These are phyloP conservation scores for Sicus ferrugineus DNA, from an alignment of 2,888 invertebrate species.

Conservation along the genomic window DNA sequence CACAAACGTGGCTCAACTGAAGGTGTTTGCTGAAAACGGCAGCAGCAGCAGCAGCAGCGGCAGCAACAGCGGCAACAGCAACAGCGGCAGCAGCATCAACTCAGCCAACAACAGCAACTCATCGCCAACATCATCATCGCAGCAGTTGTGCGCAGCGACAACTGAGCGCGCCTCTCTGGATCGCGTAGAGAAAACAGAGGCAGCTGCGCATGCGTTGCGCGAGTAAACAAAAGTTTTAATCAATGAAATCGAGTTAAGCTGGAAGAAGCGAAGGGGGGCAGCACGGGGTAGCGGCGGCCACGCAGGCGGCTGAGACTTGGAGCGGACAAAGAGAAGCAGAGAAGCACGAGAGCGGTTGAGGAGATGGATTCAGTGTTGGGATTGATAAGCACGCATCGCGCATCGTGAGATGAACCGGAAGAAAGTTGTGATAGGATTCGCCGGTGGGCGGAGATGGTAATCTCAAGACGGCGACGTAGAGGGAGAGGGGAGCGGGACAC, in stretches of 20 bases:
- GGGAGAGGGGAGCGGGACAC: too few species aligned
- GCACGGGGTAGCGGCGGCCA: not conserved
- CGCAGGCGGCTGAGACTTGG: not conserved
- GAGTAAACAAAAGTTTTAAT: conserved; percentile 32
- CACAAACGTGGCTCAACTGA: not conserved
- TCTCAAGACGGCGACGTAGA: too few species aligned
- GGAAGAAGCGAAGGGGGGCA: not conserved
- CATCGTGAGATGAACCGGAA: too few species aligned
- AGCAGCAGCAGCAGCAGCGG: not conserved
- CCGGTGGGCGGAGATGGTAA: too few species aligned
- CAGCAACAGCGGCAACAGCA: not conserved
- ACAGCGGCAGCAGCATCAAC: not conserved
- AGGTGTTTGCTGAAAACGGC: conserved; percentile 24
- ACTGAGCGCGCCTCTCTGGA: not conserved
- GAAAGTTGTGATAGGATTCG: too few species aligned
- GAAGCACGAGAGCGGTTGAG: too few species aligned
- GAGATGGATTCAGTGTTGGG: too few species aligned
- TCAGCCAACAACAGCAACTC: not conserved
- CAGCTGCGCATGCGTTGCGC: conserved; percentile 27
- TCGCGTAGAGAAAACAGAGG: not conserved
- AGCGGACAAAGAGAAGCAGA: not conserved
- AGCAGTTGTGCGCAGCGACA: not conserved
- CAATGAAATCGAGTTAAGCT: conserved; percentile 30
- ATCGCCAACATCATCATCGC: not conserved
- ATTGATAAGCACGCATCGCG: too few species aligned